These are phyloP conservation scores for Harlomillsia oculata DNA, from an alignment of 1,140 invertebrate genomes.

Conservation along the genomic window DNA sequence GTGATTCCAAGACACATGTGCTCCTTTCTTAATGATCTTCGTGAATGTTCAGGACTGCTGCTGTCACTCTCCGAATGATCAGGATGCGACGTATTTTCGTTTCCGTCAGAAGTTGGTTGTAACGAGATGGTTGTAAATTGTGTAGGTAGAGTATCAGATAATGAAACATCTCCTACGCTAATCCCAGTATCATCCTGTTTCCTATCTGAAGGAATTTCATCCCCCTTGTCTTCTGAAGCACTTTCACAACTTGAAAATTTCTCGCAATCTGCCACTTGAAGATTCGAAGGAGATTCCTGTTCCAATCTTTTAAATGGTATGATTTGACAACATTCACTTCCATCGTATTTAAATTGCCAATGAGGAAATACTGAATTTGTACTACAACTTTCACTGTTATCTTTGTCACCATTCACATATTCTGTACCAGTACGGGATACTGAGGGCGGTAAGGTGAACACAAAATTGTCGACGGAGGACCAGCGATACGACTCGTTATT, in stretches of 20 bases:
- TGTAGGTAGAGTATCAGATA: too few relatives aligned
- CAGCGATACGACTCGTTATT: slow-evolving; percentile 16
- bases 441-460: background rate
- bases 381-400: background rate
- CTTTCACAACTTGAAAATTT: background rate
- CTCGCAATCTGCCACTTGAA: background rate
- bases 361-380: slow-evolving; percentile 16
- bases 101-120: background rate
- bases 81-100: background rate
- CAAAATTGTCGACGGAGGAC: slow-evolving; percentile 6
- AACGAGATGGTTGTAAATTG: slow-evolving; percentile 14
- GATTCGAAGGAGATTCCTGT: background rate
- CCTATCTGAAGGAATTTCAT: too few relatives aligned
- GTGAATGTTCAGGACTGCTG: too few relatives aligned
- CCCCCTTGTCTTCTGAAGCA: background rate
- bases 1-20: background rate
- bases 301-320: background rate
- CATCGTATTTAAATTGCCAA: slow-evolving; percentile 31
- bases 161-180: too few relatives aligned
- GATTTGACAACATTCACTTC: slow-evolving; percentile 12
- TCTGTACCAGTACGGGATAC: background rate
- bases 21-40: background rate
- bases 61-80: background rate
- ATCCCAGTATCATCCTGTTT: too few relatives aligned
- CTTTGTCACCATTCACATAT: background rate